Conservation (phyloP, 2,888 invertebrate genomes). For the Plemyria rubiginata region DNA sequence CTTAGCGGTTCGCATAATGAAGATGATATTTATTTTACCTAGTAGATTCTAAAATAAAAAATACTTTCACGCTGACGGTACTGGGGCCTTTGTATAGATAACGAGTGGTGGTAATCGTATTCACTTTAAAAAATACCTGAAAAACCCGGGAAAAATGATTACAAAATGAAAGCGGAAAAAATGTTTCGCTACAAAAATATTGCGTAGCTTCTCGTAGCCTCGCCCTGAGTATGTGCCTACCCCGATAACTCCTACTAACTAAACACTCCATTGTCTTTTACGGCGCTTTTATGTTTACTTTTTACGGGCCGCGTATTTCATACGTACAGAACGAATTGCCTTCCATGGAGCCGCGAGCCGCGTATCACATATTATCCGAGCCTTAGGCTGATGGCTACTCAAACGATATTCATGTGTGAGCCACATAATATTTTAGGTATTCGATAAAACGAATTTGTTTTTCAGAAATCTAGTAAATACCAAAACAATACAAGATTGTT, state of each 20-base stretch:
- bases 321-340: conserved; percentile 20
- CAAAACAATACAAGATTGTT: too few species aligned
- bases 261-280: conserved; percentile 39
- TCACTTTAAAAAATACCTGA: too few species aligned
- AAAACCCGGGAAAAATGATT: too few species aligned
- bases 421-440: too few species aligned
- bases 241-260: conserved; percentile 28
- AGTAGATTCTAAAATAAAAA: too few species aligned
- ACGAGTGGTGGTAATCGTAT: too few species aligned
- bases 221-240: conserved; percentile 16
- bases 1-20: too few species aligned
- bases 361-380: conserved; percentile 24
- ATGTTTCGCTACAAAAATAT: not conserved
- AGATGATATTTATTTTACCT: too few species aligned
- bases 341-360: conserved; percentile 17
- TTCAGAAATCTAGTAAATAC: too few species aligned
- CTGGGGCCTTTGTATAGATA: too few species aligned
- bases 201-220: not conserved
- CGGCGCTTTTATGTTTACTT: conserved; percentile 26
- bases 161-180: not conserved
- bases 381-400: conserved; percentile 29
- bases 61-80: too few species aligned
- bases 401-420: not conserved
- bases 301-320: conserved; percentile 17
- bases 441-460: too few species aligned